Conservation (phyloP, 2,888 invertebrate species). For the Morpho achilles region DNA sequence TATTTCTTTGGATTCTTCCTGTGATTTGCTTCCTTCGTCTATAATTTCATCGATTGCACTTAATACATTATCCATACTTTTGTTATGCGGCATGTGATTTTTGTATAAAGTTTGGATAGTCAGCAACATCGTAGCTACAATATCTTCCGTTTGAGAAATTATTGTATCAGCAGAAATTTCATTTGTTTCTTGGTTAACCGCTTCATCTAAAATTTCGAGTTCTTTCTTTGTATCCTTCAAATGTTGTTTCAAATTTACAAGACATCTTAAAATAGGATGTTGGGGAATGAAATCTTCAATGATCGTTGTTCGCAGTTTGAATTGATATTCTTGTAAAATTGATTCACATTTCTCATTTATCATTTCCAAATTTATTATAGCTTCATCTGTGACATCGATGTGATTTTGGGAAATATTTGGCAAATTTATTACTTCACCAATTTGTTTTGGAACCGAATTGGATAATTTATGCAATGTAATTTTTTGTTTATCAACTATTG, state of each 20-base stretch:
- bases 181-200: constrained; percentile 41
- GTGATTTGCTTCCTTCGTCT: constrained; percentile 46
- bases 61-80: constrained; percentile 43
- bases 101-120: constrained; percentile 61
- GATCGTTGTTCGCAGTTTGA: constrained; percentile 42
- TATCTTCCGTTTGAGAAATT: constrained; percentile 53
- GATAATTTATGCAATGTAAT: constrained; percentile 50
- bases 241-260: constrained; percentile 45
- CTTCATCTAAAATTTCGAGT: constrained; percentile 43
- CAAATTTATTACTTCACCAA: constrained; percentile 37
- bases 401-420: constrained; percentile 53
- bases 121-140: constrained; percentile 54
- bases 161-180: constrained; percentile 36
- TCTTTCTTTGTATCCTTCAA: constrained; percentile 40
- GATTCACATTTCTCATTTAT: constrained; percentile 43
- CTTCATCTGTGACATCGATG: constrained; percentile 51
- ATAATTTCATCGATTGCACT: constrained; percentile 60
- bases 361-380: constrained; percentile 43
- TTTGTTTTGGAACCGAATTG: constrained; percentile 46
- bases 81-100: constrained; percentile 53
- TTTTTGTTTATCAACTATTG: constrained; percentile 58
- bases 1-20: constrained; percentile 69
- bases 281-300: constrained; percentile 35
- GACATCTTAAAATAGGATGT: constrained; percentile 56
- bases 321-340: constrained; percentile 51